Evolutionary conservation across 2,113 vertebrate genomes (phyloP).

Genomic region (Phycodurus eques): DNA sequence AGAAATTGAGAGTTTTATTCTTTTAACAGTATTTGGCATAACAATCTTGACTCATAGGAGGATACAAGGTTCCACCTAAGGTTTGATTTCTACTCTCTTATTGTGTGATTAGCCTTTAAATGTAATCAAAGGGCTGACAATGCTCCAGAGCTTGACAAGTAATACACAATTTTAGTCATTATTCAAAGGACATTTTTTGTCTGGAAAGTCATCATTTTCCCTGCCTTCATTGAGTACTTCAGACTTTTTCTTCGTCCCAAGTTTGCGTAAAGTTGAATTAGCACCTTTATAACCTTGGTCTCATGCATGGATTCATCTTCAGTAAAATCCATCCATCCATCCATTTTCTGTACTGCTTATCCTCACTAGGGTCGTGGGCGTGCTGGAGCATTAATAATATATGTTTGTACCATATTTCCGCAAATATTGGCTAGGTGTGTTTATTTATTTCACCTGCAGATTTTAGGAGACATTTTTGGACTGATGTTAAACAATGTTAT

Average conservation of each 20-base stretch:
- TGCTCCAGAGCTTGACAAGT: neutral
- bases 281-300: neutral
- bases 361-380: too few species aligned
- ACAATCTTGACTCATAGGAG: neutral
- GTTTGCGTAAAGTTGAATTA: neutral
- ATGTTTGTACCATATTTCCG: too few species aligned
- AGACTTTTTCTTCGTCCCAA: slow-evolving; percentile 6
- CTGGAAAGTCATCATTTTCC: slow-evolving; percentile 26
- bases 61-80: neutral
- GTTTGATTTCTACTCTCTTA: neutral
- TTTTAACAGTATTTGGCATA: neutral
- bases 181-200: slow-evolving; percentile 56
- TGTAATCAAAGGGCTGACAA: neutral
- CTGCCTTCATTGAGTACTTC: slow-evolving; percentile 49
- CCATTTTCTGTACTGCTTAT: too few species aligned
- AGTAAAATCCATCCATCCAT: too few species aligned
- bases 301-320: too few species aligned
- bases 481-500: too few species aligned
- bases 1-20: neutral
- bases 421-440: too few species aligned
- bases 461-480: too few species aligned
- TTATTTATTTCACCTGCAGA: too few species aligned
- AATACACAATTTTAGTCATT: slow-evolving; percentile 30
- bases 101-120: too few species aligned
- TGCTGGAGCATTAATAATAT: too few species aligned